Evolutionary conservation across 53 echinoderm and acorn worm genomes (phyloP).

Genomic region (Zoroaster sp.): DNA sequence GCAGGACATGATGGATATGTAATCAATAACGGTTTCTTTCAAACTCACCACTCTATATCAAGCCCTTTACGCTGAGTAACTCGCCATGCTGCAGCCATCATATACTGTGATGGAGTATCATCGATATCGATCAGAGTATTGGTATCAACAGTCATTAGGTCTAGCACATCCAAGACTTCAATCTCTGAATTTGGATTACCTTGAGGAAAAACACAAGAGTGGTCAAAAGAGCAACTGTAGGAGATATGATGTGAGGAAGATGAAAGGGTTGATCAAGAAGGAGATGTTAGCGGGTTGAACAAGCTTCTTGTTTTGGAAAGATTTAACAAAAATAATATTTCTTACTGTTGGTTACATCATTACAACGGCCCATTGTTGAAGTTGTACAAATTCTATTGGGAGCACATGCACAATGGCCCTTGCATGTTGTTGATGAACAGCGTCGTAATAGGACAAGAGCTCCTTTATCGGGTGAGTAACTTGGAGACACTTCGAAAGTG

Average conservation of each 20-base stretch:
- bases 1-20: too few species aligned
- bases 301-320: background rate
- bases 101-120: slow-evolving; percentile 8
- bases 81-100: slow-evolving; percentile 49
- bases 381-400: slow-evolving; percentile 18
- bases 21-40: background rate
- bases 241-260: background rate
- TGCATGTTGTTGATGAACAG: slow-evolving; percentile 30
- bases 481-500: slow-evolving; percentile 19
- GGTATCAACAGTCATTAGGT: background rate
- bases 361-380: background rate
- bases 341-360: slow-evolving; percentile 39
- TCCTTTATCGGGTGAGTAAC: slow-evolving; percentile 12
- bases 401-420: slow-evolving; percentile 51
- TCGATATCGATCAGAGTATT: slow-evolving; percentile 11
- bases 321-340: background rate
- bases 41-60: slow-evolving; percentile 9
- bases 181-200: slow-evolving; percentile 41
- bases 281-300: background rate
- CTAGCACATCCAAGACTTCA: slow-evolving; percentile 17
- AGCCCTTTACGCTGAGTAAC: slow-evolving; percentile 21
- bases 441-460: slow-evolving; percentile 30
- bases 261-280: background rate
- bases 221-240: background rate
- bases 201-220: background rate